Evolutionary conservation across 2,113 vertebrate genomes (phyloP).

Genomic region (Nycticorax nycticorax): DNA sequence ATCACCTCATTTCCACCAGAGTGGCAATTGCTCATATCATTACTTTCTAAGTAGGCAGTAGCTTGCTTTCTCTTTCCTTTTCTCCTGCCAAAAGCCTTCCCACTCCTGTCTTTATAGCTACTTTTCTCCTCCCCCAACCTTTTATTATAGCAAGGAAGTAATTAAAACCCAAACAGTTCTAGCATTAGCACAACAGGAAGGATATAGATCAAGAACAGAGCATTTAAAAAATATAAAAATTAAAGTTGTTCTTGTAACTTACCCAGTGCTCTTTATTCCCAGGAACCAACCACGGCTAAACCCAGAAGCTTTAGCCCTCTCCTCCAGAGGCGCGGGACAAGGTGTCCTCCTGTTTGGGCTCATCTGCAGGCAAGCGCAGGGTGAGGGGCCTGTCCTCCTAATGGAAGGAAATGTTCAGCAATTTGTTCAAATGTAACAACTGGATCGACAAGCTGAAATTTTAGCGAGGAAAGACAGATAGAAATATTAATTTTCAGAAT

Average conservation of each 20-base stretch:
- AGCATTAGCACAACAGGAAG: neutral
- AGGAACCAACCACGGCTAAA: neutral
- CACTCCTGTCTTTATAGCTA: neutral
- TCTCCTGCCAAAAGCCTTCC: neutral
- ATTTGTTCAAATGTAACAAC: neutral
- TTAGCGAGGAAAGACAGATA: neutral
- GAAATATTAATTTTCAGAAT: neutral
- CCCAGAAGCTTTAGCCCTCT: neutral
- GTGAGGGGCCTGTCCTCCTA: fast-evolving
- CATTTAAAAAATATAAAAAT: neutral
- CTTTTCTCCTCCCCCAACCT: neutral
- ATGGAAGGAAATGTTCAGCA: fast-evolving
- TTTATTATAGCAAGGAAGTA: neutral
- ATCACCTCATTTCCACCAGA: neutral
- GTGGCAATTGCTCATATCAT: neutral
- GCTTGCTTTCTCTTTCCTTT: neutral
- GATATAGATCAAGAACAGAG: neutral
- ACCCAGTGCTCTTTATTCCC: fast-evolving
- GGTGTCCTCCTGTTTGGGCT: fast-evolving
- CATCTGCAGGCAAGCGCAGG: fast-evolving
- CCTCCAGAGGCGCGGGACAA: fast-evolving
- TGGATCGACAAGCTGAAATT: no score
- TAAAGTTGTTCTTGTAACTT: neutral
- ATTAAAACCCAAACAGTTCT: neutral
- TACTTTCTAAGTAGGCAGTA: neutral